phyloP scores from a whole-genome alignment of 2,888 invertebrate species.

The Petrolisthes cinctipes region DNA sequence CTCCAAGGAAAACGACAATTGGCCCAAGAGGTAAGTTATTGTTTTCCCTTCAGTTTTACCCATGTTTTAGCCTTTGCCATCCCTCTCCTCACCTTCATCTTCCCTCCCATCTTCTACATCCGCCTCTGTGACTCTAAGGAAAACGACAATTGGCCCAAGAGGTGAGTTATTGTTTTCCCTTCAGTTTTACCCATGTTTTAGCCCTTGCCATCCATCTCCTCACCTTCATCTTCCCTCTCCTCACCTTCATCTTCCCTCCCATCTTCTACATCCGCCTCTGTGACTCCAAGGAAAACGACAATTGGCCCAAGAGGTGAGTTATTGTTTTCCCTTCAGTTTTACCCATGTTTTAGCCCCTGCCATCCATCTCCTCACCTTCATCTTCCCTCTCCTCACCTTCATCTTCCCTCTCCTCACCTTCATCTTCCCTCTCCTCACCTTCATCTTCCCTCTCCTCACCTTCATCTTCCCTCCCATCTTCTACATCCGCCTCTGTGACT shows the following conservation, averaged over 20 bases:
- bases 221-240: slow-evolving; percentile 56
- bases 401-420: too few relatives aligned
- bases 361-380: slow-evolving; percentile 78
- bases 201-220: not conserved
- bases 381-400: too few relatives aligned
- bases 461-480: slow-evolving; percentile 80
- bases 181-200: not conserved
- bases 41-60: too few relatives aligned
- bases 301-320: slow-evolving; percentile 34
- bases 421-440: slow-evolving; percentile 71
- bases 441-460: slow-evolving; percentile 70
- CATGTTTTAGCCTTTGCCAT: too few relatives aligned
- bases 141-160: slow-evolving; percentile 13
- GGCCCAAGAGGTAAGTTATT: slow-evolving; percentile 29
- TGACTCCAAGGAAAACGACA: slow-evolving; percentile 22
- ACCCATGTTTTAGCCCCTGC: too few relatives aligned
- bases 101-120: slow-evolving; percentile 79
- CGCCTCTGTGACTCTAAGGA: slow-evolving; percentile 69
- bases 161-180: slow-evolving; percentile 14
- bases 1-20: slow-evolving; percentile 17
- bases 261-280: slow-evolving; percentile 77
- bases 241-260: slow-evolving; percentile 80
- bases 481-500: slow-evolving; percentile 74
- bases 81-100: slow-evolving; percentile 78
- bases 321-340: too few relatives aligned